Base-by-base conservation (phyloP, 2,797 vertebrate genomes). In the Aselliscus stoliczkanus region DNA sequence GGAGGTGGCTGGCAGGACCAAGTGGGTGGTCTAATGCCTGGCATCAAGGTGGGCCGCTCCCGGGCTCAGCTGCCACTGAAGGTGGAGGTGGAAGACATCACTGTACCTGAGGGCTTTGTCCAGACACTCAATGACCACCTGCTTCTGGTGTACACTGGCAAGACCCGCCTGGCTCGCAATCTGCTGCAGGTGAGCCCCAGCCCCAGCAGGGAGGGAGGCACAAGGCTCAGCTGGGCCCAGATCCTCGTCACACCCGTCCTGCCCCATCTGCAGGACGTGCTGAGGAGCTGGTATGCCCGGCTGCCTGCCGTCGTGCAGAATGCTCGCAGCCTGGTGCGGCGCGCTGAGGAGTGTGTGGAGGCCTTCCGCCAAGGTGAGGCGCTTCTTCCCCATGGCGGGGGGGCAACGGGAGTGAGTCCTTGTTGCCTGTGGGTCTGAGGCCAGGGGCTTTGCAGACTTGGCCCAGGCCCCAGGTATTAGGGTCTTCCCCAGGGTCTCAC, bases 1-100 rank as follows among this genome's bases (percentile, higher is more conserved):
- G 99, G 99, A 13, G 99, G 99, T 0, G 99, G 99, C 25, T 99
- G 99, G 99, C 99, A 99, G 98, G 99, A 99, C 97, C 99, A 99
- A 98, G 99, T 99, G 0, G 99, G 99, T 0, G 99, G 99, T 44
- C 98, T 99, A 0, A 98, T 99, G 92, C 99, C 99, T 0, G 99
- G 99, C 44, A 98, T 99, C 54, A 99, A 99, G 96, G 98, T 99
- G 2, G 99, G 99, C 1, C 99, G 99, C 4, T 99, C 99, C 0
- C 97, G 93, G 79, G 98, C 99, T 1, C 98, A 97, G 93, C 97
- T 99, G 70, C 99, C 99, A 0, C 98, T 99, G 56, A 98, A 96
- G 93, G 99, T 99, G 65, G 98, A 99, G 23, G 99, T 99, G 95
- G 99, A 99, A 90, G 97, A 95, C 60, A 98, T 99, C 70, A 5